Base-by-base conservation (phyloP, 1,140 invertebrate genomes). In the Glomeris maerens region DNA sequence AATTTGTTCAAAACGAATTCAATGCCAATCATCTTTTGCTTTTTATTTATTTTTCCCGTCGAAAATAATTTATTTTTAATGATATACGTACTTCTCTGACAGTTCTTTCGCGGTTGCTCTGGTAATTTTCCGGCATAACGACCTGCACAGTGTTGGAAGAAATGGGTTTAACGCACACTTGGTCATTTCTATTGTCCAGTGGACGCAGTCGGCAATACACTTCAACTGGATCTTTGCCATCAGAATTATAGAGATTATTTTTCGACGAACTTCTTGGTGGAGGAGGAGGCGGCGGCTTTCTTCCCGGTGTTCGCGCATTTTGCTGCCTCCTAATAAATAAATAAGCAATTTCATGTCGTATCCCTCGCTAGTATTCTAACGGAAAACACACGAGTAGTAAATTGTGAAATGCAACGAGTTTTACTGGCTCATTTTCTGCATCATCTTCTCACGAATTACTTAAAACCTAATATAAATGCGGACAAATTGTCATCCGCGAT, bases 131-230 rank as follows among this genome's bases (percentile, higher is more conserved):
- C 29, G 81, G 80, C 5, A 81, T 73, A 2, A 73, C 72, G 22
- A 93, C 65, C 3, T 78, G 65, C 20, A 89, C 68, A 10, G 77
- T 78, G 20, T 76, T 79, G 0, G 80, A 71, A 40, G 80, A 81
- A 41, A 83, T 63, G 27, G 84, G 72, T 61, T 77, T 79, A 52
- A 93, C 74, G 65, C 84, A 90, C 0, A 75, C 71, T 17, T 67
- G 55, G 63, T 81, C 82, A 38, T 64, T 72, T 13, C 73, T 66
- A 53, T 76, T 73, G 55, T 80, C 77, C 58, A 85, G 70, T 0
- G 87, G 86, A 14, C 83, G 71, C 27, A 91, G 65, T 36, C 89
- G 72, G 61, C 86, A 91, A 61, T 77, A 92, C 1, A 93, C 87
- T 73, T 89, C 77, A 0, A 91, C 83, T 0, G 84, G 81, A 61